Evolutionary conservation across 2,888 invertebrate genomes (phyloP), one percentile per base, ranked within the genome.

Genomic region (Rapana venosa): DNA sequence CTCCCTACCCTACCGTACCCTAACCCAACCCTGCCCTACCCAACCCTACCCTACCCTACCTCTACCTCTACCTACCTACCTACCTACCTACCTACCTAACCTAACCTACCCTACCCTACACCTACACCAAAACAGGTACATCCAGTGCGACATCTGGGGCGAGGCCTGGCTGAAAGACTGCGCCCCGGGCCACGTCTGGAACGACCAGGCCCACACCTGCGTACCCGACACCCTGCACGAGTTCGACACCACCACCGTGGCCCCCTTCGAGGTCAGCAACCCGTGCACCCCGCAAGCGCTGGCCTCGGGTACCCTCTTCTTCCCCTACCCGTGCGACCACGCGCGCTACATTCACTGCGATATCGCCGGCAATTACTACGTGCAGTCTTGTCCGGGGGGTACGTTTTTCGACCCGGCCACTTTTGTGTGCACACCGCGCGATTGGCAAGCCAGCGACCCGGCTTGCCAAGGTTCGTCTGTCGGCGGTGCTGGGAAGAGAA

Each of bases 101-200:
- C n/a, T n/a, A n/a, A n/a, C n/a, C n/a, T n/a, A n/a, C 47, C 47
- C 47, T 8, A 2, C 47, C 47, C 47, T 47, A 8, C 47, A 47
- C 47, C n/a, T n/a, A 8, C 47, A 47, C 47, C 47, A 2, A 47
- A 2, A 1, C 87, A 87, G 87, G 22, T 92, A 90, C 79, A 91
- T 92, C 84, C 92, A 93, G 47, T 93, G 93, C 83, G 91, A 91
- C 87, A 87, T 90, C 20, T 92, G 91, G 91, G 93, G 93, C 22
- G 86, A 90, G 17, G 90, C 91, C 0, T 92, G 91, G 91, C 79
- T 93, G 1, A 83, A 91, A 85, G 30, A 87, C 17, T 93, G 93
- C 66, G 87, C 88, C 17, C 36, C 90, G 30, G 90, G 89, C 58
- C 84, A 47, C 47, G 81, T 89, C 32, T 93, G 93, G 93, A 89